Evolutionary conservation across 1,140 invertebrate species (phyloP).

Genomic region (Zaprionus camerounensis): DNA sequence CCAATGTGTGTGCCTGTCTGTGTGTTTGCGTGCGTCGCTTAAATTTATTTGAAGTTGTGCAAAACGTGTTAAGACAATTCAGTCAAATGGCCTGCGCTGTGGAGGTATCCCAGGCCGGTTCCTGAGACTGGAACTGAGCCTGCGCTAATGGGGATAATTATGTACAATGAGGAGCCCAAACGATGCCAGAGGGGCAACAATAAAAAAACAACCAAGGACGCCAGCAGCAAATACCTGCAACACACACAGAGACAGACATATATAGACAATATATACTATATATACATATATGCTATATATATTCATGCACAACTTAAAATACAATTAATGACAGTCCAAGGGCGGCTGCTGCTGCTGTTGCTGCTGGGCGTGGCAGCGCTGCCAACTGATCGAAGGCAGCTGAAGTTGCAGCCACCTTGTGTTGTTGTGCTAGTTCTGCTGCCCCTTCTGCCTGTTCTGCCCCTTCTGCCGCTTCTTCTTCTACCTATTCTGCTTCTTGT

Average conservation of each 20-base stretch:
- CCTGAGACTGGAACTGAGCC: slow-evolving; percentile 19
- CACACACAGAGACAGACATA: slow-evolving; percentile 26
- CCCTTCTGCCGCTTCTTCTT: background rate
- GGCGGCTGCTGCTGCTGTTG: too few relatives aligned
- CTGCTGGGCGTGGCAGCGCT: slow-evolving; percentile 46
- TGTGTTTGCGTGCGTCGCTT: slow-evolving; percentile 58
- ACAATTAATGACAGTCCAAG: slow-evolving; percentile 73
- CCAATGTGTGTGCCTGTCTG: slow-evolving; percentile 9
- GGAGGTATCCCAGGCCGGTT: background rate
- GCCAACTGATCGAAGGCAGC: slow-evolving; percentile 33
- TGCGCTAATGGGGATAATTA: slow-evolving; percentile 73
- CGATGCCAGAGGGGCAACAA: background rate
- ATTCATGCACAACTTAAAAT: slow-evolving; percentile 50
- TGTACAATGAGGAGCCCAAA: slow-evolving; percentile 35
- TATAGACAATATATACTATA: background rate
- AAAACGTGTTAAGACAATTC: slow-evolving; percentile 68
- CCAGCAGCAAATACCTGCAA: background rate
- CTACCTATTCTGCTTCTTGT: slow-evolving; percentile 3
- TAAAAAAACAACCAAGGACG: background rate
- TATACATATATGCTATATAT: background rate
- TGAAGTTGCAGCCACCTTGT: slow-evolving; percentile 9
- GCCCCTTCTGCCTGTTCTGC: background rate
- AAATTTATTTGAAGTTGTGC: slow-evolving; percentile 67
- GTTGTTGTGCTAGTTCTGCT: background rate
- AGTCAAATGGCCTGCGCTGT: slow-evolving; percentile 49